These are phyloP conservation scores for Drosophila lacicola DNA, from an alignment of 2,888 invertebrate species.

Conservation along the genomic window DNA sequence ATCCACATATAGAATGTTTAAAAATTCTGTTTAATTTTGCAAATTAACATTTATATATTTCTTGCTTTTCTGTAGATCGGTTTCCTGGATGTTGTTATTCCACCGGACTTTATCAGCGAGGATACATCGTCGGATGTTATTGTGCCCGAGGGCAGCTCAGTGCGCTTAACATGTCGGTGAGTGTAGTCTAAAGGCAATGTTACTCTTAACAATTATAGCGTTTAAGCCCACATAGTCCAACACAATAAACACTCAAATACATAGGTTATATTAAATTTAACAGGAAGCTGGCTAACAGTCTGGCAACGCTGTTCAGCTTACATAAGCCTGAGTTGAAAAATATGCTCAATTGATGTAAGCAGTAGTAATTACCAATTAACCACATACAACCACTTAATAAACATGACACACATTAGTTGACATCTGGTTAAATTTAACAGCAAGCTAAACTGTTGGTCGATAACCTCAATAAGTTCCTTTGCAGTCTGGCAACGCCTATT, in stretches of 20 bases:
- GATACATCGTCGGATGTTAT: constrained; percentile 96
- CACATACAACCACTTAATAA: no score
- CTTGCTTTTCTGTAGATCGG: constrained; percentile 88
- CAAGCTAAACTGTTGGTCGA: neutral
- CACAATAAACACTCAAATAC: no score
- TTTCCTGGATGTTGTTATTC: constrained; percentile 93
- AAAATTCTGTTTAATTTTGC: neutral
- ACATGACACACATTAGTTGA: neutral
- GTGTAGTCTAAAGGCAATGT: constrained; percentile 38
- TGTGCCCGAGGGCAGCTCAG: constrained; percentile 93
- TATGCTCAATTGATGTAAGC: neutral
- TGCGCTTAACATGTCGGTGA: constrained; percentile 87
- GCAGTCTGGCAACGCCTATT: no score
- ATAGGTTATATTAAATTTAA: no score
- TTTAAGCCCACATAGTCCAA: no score
- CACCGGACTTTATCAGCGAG: constrained; percentile 95
- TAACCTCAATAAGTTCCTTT: no score
- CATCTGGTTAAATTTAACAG: neutral
- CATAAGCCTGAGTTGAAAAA: no score
- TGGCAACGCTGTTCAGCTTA: no score
- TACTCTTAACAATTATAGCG: no score
- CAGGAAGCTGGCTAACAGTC: no score
- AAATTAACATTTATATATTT: neutral
- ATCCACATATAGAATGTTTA: no score
- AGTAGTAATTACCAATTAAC: neutral